Evolutionary conservation across 2,797 vertebrate genomes (phyloP).

Genomic region (Hyperoplus lanceolatus): DNA sequence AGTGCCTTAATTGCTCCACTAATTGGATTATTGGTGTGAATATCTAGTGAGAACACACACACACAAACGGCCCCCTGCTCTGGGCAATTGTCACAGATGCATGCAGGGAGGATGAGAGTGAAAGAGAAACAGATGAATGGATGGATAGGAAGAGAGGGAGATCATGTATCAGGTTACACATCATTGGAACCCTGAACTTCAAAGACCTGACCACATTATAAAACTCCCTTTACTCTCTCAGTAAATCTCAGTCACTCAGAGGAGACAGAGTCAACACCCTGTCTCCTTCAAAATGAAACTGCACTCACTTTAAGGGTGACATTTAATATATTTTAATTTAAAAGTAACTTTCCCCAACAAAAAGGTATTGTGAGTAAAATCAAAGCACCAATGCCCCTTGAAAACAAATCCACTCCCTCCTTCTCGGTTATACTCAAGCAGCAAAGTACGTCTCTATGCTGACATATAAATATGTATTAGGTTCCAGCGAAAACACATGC

Average conservation of each 20-base stretch:
- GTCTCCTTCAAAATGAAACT: background rate
- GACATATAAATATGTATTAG: constrained; percentile 38
- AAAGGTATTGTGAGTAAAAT: constrained; percentile 7
- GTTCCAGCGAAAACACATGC: constrained; percentile 31
- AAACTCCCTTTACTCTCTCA: constrained; percentile 53
- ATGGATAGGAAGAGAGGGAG: constrained; percentile 56
- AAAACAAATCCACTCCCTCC: constrained; percentile 24
- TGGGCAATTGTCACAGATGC: constrained; percentile 73
- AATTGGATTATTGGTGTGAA: constrained; percentile 34
- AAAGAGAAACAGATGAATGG: constrained; percentile 69
- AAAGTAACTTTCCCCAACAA: background rate
- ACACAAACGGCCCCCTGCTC: constrained; percentile 17
- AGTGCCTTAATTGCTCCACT: constrained; percentile 26
- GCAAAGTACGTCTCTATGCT: constrained; percentile 16
- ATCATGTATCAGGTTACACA: constrained; percentile 71
- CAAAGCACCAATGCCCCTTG: background rate
- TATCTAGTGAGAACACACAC: background rate
- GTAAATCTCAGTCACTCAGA: constrained; percentile 28
- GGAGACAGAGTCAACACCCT: constrained; percentile 21
- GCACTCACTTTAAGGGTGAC: background rate
- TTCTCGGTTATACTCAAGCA: constrained; percentile 22
- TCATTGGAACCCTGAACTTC: constrained; percentile 72
- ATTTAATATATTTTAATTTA: background rate
- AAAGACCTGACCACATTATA: constrained; percentile 69
- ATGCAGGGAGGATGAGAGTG: constrained; percentile 39